Evolutionary conservation across 2,888 invertebrate species (phyloP), one percentile per base, ranked within the genome.

Genomic region (Labia minor): DNA sequence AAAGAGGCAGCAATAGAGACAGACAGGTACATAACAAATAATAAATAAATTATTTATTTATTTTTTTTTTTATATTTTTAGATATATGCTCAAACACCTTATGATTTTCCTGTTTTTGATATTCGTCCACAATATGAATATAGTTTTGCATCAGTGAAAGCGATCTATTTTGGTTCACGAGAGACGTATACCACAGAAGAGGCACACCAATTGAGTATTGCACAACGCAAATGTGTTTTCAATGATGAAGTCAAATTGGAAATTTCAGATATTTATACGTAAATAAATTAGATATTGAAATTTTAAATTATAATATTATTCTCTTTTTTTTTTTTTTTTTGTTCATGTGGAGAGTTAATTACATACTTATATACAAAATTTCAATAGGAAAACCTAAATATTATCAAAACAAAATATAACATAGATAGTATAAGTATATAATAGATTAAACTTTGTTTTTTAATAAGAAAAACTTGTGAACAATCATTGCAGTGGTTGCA

Each of bases 111-210:
- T 1, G 85, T 86, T 0, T 75, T 85, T 21, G 88, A 88, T 71
- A 82, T 85, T 72, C 83, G 83, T 72, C 84, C 88, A 0, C 88
- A 89, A 73, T 85, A 87, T 70, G 79, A 84, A 1, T 89, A 49
- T 16, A 10, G 3, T n/a, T 8, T 3, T 10, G 49, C 6, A 4
- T 49, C 49, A 4, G 83, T 86, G 1, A 81, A 82, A 70, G 82
- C 81, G 71, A 82, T 86, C 0, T 82, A 82, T 0, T 86, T 90
- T 74, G 86, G 87, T 0, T 85, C 88, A 20, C 88, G 88, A 73
- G 85, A 87, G 74, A 89, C 89, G 0, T 89, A 89, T 74, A 89
- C 89, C 0, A 89, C 89, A 0, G 83, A 84, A 67, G 88, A 89
- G 73, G 88, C 89, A 0, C 80, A 84, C 0, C 89, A 89, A 72